phyloP scores from a whole-genome alignment of 2,888 invertebrate genomes.

The Desoria tigrina region DNA sequence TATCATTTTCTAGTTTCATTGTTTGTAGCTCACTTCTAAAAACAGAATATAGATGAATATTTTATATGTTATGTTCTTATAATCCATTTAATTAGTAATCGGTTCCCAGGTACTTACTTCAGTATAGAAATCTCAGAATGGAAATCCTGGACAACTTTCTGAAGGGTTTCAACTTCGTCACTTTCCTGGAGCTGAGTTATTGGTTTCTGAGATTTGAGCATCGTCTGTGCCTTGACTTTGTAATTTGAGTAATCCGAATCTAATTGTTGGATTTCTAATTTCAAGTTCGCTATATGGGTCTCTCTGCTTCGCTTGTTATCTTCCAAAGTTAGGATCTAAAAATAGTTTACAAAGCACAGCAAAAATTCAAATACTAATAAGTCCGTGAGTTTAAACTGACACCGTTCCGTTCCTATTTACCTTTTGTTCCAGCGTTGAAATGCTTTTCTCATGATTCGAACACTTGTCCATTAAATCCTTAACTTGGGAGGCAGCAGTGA shows the following conservation, averaged over 20 bases:
- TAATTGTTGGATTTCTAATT: conserved; percentile 50
- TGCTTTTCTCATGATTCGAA: conserved; percentile 36
- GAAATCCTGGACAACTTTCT: conserved; percentile 51
- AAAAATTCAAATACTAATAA: background rate
- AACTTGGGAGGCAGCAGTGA: conserved; percentile 45
- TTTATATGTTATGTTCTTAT: conserved; percentile 2
- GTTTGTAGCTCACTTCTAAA: conserved; percentile 49
- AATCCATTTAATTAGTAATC: no score
- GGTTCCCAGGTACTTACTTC: no score
- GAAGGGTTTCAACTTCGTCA: conserved; percentile 52
- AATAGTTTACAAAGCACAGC: no score
- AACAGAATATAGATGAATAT: no score
- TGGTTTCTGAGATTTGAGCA: conserved; percentile 52
- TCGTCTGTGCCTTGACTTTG: conserved; percentile 51
- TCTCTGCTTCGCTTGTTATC: conserved; percentile 51
- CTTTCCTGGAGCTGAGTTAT: conserved; percentile 23
- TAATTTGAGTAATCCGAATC: conserved; percentile 52
- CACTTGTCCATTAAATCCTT: conserved; percentile 48
- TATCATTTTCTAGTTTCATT: conserved; percentile 49
- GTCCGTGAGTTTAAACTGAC: background rate
- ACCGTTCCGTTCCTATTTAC: no score
- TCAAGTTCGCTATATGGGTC: conserved; percentile 50
- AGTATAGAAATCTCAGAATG: conserved; percentile 50
- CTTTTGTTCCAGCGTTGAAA: conserved; percentile 47
- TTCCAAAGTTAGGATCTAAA: conserved; percentile 49